Conservation (phyloP, 2,888 invertebrate species). For the Eristalinus sepulchralis region DNA sequence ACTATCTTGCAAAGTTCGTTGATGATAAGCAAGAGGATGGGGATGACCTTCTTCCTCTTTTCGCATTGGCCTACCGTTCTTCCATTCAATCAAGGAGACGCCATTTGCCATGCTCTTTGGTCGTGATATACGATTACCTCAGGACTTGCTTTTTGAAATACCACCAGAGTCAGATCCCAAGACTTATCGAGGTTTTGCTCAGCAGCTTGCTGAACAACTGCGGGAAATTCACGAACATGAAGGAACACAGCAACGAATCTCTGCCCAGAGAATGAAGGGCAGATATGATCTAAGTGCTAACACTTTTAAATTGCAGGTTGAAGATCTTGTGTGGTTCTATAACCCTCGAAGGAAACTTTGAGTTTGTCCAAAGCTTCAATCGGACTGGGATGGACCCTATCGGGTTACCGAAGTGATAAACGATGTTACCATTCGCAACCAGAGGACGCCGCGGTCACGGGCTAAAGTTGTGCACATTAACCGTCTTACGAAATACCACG, state of each 20-base stretch:
- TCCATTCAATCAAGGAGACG: slow-evolving; percentile 57
- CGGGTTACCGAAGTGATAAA: slow-evolving; percentile 10
- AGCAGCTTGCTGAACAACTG: not conserved
- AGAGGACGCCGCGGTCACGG: slow-evolving; percentile 27
- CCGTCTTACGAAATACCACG: not conserved
- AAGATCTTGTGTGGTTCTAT: slow-evolving; percentile 14
- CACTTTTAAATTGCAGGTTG: not conserved
- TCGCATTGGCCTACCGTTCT: slow-evolving; percentile 52
- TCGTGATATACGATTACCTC: slow-evolving; percentile 62
- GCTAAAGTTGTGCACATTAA: slow-evolving; percentile 14
- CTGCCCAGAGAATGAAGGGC: not conserved
- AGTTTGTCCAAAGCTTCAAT: slow-evolving; percentile 27
- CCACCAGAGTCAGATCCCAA: not conserved
- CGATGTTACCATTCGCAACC: slow-evolving; percentile 17
- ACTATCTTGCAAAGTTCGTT: slow-evolving; percentile 69
- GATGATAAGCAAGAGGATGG: slow-evolving; percentile 56
- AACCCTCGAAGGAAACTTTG: slow-evolving; percentile 12
- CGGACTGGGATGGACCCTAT: slow-evolving; percentile 17
- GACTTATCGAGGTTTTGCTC: not conserved
- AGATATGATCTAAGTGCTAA: slow-evolving; percentile 8
- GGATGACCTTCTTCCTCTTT: slow-evolving; percentile 49
- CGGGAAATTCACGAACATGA: not conserved
- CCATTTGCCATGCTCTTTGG: slow-evolving; percentile 71
- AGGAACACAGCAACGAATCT: not conserved
- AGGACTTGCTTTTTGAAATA: too few species aligned